These are phyloP conservation scores for Sicus ferrugineus DNA, from an alignment of 2,888 invertebrate genomes.

Conservation along the genomic window DNA sequence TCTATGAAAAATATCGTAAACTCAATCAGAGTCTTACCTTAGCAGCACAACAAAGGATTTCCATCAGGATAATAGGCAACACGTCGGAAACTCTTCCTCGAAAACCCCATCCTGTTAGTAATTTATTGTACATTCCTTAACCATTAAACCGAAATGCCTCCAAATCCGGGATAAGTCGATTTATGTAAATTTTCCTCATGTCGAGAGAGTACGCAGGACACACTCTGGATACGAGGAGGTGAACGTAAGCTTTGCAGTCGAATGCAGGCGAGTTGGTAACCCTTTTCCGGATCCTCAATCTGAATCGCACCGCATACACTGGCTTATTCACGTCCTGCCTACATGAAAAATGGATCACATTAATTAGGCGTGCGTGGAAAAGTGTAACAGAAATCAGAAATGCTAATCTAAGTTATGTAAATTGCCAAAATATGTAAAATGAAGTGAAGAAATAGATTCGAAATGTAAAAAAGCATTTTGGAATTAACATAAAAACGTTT, in stretches of 20 bases:
- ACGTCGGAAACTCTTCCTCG: too few relatives aligned
- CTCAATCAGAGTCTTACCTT: too few relatives aligned
- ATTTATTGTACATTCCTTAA: conserved; percentile 5
- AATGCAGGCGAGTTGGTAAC: background rate
- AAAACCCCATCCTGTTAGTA: background rate
- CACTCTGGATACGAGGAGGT: too few relatives aligned
- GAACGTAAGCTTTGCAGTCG: background rate
- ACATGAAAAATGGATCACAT: conserved; percentile 25
- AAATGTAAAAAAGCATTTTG: background rate
- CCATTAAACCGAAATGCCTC: conserved; percentile 18
- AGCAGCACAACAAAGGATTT: too few relatives aligned
- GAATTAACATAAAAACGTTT: background rate
- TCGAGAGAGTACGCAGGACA: background rate
- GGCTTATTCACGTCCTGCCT: conserved; percentile 42
- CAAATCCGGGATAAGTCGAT: conserved; percentile 16
- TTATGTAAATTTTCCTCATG: conserved; percentile 14
- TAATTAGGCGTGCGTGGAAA: conserved; percentile 24
- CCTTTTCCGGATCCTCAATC: background rate
- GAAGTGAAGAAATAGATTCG: conserved; percentile 14
- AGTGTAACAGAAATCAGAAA: conserved; percentile 25
- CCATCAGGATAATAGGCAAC: too few relatives aligned
- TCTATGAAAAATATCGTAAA: too few relatives aligned
- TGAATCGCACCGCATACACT: background rate
- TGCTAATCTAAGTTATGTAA: conserved; percentile 26
- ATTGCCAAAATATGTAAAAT: background rate